A percentile compares a stretch with the other conserved stretches of the same genome.
These are phyloP conservation scores for Staurois parvus DNA, from an alignment of 2,797 vertebrate species.

Conservation along the genomic window DNA sequence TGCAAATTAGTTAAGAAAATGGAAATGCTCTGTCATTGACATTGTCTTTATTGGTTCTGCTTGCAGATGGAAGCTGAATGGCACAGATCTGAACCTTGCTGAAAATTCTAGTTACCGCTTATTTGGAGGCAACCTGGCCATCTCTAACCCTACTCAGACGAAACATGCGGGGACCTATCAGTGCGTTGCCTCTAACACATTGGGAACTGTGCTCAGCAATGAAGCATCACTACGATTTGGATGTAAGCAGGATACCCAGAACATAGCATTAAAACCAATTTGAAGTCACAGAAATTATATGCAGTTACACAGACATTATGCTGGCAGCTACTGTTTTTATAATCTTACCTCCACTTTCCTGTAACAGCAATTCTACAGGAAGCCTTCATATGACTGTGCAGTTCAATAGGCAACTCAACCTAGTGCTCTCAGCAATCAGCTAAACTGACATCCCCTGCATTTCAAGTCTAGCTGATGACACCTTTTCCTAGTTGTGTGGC, in stretches of 20 bases:
- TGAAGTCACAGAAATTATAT: too few relatives aligned
- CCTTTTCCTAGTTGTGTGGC: too few relatives aligned
- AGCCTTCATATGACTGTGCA: too few relatives aligned
- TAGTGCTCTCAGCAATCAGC: too few relatives aligned
- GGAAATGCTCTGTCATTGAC: neutral
- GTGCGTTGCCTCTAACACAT: slow-evolving; percentile 90
- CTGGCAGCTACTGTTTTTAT: too few relatives aligned
- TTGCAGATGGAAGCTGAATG: slow-evolving; percentile 93
- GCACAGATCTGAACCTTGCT: slow-evolving; percentile 85
- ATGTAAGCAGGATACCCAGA: slow-evolving; percentile 81
- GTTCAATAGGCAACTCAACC: too few relatives aligned
- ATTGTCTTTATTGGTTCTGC: neutral
- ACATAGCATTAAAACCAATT: too few relatives aligned
- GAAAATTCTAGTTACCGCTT: slow-evolving; percentile 84
- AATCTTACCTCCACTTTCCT: too few relatives aligned
- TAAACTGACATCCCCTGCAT: too few relatives aligned
- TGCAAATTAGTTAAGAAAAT: neutral
- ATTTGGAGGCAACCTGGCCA: slow-evolving; percentile 91
- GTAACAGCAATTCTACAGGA: too few relatives aligned
- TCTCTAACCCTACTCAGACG: slow-evolving; percentile 82
- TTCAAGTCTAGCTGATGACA: too few relatives aligned
- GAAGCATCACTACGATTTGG: slow-evolving; percentile 92
- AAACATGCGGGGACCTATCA: slow-evolving; percentile 92
- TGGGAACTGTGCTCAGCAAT: slow-evolving; percentile 90
- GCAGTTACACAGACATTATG: too few relatives aligned